Percentiles rank a stretch among this genome's conserved stretches.
Evolutionary conservation across 2,797 vertebrate species (phyloP).

Genomic region (Platalea minor): DNA sequence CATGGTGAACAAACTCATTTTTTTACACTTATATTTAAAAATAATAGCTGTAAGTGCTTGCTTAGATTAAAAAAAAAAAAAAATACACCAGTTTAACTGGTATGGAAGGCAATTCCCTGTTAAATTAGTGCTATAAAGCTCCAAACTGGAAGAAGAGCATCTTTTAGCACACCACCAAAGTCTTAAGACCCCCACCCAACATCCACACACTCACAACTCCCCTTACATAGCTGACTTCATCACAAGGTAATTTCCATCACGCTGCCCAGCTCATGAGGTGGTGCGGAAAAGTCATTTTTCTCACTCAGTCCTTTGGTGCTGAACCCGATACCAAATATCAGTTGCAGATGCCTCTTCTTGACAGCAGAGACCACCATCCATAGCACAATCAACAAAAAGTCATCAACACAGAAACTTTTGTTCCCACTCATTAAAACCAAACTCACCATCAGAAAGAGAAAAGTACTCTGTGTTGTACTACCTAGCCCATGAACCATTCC

Average conservation of each 20-base stretch:
- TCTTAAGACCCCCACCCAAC: not conserved
- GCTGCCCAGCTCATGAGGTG: not conserved
- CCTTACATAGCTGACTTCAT: not conserved
- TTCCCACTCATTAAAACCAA: not conserved
- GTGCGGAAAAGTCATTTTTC: not conserved
- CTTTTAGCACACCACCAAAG: not conserved
- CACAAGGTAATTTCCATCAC: not conserved
- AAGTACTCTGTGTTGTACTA: not conserved
- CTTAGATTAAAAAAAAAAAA: not conserved
- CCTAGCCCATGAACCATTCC: not conserved
- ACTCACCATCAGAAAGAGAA: not conserved
- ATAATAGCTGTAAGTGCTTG: not conserved
- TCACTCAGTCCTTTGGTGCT: not conserved
- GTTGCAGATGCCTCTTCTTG: not conserved
- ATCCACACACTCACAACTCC: not conserved
- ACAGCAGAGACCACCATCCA: not conserved
- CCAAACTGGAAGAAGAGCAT: not conserved
- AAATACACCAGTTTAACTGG: not conserved
- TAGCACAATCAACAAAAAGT: not conserved
- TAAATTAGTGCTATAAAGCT: not conserved
- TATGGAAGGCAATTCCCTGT: not conserved
- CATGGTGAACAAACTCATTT: not conserved
- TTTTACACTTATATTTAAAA: not conserved
- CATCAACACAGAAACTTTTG: not conserved
- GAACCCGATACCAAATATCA: fast-evolving